Evolutionary conservation across 2,888 invertebrate species (phyloP).

Genomic region (Tinea semifulvella): DNA sequence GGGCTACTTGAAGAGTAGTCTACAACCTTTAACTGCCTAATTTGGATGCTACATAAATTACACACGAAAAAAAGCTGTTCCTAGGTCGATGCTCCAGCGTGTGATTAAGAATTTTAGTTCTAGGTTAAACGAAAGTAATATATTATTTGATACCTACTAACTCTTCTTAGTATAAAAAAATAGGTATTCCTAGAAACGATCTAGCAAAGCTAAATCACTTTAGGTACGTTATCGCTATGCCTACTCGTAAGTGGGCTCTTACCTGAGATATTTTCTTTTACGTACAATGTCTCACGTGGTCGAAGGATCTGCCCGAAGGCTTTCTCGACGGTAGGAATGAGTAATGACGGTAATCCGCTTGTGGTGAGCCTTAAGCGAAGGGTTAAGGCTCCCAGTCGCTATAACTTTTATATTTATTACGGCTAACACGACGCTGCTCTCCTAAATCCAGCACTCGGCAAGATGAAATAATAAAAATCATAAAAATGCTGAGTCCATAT

Average conservation of each 20-base stretch:
- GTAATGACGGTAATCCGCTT: constrained; percentile 62
- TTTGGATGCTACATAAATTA: too few species aligned
- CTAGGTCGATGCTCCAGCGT: too few species aligned
- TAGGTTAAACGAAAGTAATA: too few species aligned
- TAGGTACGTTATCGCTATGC: not conserved
- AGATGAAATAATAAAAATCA: constrained; percentile 27
- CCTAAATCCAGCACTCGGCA: constrained; percentile 35
- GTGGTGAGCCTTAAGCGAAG: constrained; percentile 60
- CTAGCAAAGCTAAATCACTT: constrained; percentile 5
- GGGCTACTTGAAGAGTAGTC: too few species aligned
- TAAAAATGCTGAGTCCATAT: constrained; percentile 1
- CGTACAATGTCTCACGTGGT: constrained; percentile 11
- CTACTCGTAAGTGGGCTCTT: constrained; percentile 9
- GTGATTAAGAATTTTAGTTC: too few species aligned
- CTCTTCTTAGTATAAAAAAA: too few species aligned
- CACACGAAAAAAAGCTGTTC: too few species aligned
- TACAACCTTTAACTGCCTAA: too few species aligned
- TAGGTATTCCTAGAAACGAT: too few species aligned
- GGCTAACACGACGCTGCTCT: constrained; percentile 35
- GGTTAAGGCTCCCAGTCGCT: constrained; percentile 54
- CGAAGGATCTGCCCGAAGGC: constrained; percentile 13
- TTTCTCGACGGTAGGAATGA: constrained; percentile 42
- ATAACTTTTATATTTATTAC: constrained; percentile 56
- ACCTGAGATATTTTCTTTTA: constrained; percentile 12
- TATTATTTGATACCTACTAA: too few species aligned